phyloP scores from a whole-genome alignment of 2,888 invertebrate species.

The Anticlea derivata region DNA sequence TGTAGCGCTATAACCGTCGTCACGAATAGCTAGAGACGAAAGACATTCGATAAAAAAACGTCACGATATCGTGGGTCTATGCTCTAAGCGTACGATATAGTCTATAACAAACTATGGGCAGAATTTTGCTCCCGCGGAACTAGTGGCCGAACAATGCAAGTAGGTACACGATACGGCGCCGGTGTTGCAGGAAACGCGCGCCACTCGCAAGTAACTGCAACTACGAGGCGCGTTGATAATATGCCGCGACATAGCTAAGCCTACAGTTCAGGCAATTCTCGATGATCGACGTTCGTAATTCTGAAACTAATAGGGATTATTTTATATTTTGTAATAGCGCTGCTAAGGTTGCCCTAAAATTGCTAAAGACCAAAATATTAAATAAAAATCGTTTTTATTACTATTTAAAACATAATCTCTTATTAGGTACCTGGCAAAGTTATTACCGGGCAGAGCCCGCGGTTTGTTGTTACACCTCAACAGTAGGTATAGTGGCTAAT shows the following conservation, averaged over 20 bases:
- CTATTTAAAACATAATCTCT: no score
- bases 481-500: conserved; percentile 13
- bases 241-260: conserved; percentile 25
- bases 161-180: conserved; percentile 49
- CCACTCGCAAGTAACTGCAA: conserved; percentile 45
- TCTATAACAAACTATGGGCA: conserved; percentile 44
- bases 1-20: no score
- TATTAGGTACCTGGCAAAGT: no score
- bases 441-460: conserved; percentile 7
- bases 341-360: no score
- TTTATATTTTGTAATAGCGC: no score
- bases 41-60: no score
- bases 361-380: no score
- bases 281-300: no score
- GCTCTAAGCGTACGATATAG: conserved; percentile 21
- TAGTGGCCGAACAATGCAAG: conserved; percentile 51
- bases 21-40: no score
- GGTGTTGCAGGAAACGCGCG: conserved; percentile 57
- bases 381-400: no score
- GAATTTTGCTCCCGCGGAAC: conserved; percentile 54
- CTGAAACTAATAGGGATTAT: no score
- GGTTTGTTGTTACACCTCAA: conserved; percentile 16
- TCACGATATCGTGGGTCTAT: no score
- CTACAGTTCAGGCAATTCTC: conserved; percentile 4
- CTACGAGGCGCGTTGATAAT: conserved; percentile 42